A percentile compares a stretch with the other conserved stretches of the same genome.
Conservation (phyloP, 2,888 invertebrate species). For the Oscheius myriophilus region DNA sequence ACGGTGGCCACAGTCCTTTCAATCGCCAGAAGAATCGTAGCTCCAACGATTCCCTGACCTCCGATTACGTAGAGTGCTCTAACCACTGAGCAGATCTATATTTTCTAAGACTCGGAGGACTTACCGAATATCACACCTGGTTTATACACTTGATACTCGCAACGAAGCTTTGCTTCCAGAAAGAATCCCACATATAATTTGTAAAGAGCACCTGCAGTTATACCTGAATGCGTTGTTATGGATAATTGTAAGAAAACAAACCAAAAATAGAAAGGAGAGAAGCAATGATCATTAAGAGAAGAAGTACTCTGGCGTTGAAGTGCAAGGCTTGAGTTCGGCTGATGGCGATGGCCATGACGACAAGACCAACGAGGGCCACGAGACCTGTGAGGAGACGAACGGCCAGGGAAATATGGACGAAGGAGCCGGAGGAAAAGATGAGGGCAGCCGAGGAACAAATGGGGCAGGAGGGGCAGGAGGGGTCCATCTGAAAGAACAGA, state of each 20-base stretch:
- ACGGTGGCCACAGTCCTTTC: conserved; percentile 9
- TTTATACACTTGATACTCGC: conserved; percentile 16
- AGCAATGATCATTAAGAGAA: conserved; percentile 7
- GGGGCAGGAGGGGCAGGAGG: background rate
- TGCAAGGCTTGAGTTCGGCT: background rate
- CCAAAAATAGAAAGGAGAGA: background rate
- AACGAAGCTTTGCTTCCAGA: background rate
- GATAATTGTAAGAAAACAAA: background rate
- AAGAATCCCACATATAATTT: conserved; percentile 4
- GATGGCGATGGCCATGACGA: conserved; percentile 1
- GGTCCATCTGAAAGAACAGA: background rate
- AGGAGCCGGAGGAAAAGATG: conserved; percentile 9
- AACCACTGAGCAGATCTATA: background rate
- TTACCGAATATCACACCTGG: background rate
- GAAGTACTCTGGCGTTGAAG: conserved; percentile 11
- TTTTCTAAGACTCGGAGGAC: background rate
- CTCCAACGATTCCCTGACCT: conserved; percentile 10
- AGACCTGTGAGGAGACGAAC: conserved; percentile 4
- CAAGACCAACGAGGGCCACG: background rate
- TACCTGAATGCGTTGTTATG: background rate
- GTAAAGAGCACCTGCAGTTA: conserved; percentile 5
- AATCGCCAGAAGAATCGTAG: conserved; percentile 15
- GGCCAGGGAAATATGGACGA: conserved; percentile 4
- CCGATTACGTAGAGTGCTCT: conserved; percentile 10
- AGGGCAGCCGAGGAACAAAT: background rate